Conservation (phyloP, 2,797 vertebrate species). For the Petrocephalus schoutedeni region DNA sequence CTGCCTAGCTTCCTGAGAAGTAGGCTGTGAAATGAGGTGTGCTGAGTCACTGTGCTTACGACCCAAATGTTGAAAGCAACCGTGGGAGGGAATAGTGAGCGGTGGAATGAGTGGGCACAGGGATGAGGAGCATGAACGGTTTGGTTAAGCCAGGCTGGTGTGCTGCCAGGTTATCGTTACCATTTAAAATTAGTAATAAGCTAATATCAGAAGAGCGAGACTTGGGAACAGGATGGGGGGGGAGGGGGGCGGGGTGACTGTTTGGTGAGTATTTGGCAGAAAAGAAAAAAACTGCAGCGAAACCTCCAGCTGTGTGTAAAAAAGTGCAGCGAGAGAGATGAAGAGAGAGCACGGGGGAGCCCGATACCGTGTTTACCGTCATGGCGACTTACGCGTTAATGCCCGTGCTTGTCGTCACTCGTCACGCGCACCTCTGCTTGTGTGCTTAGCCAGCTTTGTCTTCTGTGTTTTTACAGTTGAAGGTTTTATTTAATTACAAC, state of each 20-base stretch:
- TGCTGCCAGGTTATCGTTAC: background rate
- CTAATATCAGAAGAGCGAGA: background rate
- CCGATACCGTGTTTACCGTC: slow-evolving; percentile 10
- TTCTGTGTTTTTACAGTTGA: slow-evolving; percentile 27
- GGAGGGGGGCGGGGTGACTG: too few relatives aligned
- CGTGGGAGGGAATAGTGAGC: background rate
- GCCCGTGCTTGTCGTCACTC: slow-evolving; percentile 3
- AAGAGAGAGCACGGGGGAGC: background rate
- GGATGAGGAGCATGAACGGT: background rate
- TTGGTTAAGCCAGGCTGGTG: background rate
- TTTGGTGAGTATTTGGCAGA: background rate
- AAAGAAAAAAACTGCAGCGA: background rate
- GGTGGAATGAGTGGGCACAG: background rate
- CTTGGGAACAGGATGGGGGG: background rate
- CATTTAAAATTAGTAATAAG: background rate
- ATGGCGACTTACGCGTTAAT: slow-evolving; percentile 25
- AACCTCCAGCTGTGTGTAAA: slow-evolving; percentile 3
- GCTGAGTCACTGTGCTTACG: background rate
- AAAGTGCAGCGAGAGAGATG: background rate
- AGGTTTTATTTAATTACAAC: slow-evolving; percentile 19
- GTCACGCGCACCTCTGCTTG: slow-evolving; percentile 7
- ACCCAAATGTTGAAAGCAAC: background rate
- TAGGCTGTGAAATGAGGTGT: background rate
- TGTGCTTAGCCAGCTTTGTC: slow-evolving; percentile 7
- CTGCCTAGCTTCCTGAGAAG: background rate